These are phyloP conservation scores for Montipora cactus DNA, from an alignment of 64 coral and sea anemone species.

Conservation along the genomic window DNA sequence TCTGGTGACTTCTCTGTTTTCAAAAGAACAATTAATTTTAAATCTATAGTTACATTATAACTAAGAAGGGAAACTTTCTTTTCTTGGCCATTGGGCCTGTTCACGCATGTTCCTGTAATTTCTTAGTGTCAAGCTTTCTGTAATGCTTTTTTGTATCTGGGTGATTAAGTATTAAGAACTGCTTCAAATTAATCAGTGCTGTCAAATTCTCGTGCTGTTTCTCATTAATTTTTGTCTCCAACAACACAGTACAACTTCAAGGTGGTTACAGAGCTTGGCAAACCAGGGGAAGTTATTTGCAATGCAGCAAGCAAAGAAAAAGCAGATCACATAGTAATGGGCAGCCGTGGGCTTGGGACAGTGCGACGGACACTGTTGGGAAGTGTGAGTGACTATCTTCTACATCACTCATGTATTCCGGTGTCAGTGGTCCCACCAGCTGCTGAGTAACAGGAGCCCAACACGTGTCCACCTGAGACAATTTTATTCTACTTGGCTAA, in stretches of 20 bases:
- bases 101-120: too few relatives aligned
- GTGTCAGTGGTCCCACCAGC: conserved; percentile 67
- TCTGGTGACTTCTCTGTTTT: too few relatives aligned
- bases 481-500: neutral
- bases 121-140: too few relatives aligned
- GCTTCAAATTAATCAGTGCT: too few relatives aligned
- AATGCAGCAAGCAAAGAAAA: conserved; percentile 58
- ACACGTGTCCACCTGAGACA: neutral
- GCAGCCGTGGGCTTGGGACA: conserved; percentile 61
- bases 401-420: conserved; percentile 59
- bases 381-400: conserved; percentile 78
- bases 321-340: conserved; percentile 62
- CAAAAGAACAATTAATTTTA: too few relatives aligned
- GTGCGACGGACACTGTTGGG: conserved; percentile 71
- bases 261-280: conserved; percentile 63
- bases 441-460: neutral
- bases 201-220: neutral
- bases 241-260: conserved; percentile 67
- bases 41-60: too few relatives aligned
- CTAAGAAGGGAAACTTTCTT: too few relatives aligned
- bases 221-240: neutral
- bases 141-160: too few relatives aligned
- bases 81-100: too few relatives aligned
- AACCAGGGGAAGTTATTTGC: conserved; percentile 80
- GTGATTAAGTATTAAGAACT: neutral